Percentiles rank a stretch among this genome's conserved stretches.
Evolutionary conservation across 2,888 invertebrate genomes (phyloP).

Genomic region (Azorinus chamasolen): DNA sequence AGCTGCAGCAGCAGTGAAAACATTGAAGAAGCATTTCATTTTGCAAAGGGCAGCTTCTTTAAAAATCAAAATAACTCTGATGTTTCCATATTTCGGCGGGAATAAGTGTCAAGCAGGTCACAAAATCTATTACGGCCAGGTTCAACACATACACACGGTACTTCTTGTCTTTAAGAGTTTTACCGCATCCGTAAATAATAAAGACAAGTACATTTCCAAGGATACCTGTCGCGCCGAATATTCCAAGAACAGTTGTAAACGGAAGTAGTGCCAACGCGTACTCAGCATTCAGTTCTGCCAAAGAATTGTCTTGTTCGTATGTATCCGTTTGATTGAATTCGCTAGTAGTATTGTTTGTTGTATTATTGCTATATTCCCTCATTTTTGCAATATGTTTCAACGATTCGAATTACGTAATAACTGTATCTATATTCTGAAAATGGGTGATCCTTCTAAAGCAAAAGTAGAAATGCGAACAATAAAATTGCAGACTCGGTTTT

Average conservation of each 20-base stretch:
- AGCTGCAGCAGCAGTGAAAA: slow-evolving; percentile 54
- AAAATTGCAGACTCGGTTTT: too few species aligned
- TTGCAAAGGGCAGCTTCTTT: slow-evolving; percentile 46
- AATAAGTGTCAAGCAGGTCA: slow-evolving; percentile 52
- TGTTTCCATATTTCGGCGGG: slow-evolving; percentile 62
- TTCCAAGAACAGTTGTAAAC: slow-evolving; percentile 43
- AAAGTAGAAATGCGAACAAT: too few species aligned
- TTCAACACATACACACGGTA: slow-evolving; percentile 50
- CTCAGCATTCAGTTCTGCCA: slow-evolving; percentile 34
- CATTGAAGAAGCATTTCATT: slow-evolving; percentile 59
- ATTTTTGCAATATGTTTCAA: too few species aligned
- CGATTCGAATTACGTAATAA: too few species aligned
- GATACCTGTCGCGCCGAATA: slow-evolving; percentile 46
- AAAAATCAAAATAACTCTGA: slow-evolving; percentile 53
- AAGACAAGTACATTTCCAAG: slow-evolving; percentile 52
- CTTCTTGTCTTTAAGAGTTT: slow-evolving; percentile 53
- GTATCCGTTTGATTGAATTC: too few species aligned
- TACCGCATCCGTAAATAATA: slow-evolving; percentile 47
- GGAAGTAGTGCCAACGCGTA: slow-evolving; percentile 53
- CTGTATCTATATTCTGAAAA: too few species aligned
- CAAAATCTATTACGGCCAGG: slow-evolving; percentile 51
- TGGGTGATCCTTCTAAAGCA: too few species aligned
- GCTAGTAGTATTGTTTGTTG: too few species aligned
- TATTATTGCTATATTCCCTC: too few species aligned
- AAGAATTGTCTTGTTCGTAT: neutral